Base-by-base conservation (phyloP, 2,888 invertebrate genomes). In the Latrodectus elegans region DNA sequence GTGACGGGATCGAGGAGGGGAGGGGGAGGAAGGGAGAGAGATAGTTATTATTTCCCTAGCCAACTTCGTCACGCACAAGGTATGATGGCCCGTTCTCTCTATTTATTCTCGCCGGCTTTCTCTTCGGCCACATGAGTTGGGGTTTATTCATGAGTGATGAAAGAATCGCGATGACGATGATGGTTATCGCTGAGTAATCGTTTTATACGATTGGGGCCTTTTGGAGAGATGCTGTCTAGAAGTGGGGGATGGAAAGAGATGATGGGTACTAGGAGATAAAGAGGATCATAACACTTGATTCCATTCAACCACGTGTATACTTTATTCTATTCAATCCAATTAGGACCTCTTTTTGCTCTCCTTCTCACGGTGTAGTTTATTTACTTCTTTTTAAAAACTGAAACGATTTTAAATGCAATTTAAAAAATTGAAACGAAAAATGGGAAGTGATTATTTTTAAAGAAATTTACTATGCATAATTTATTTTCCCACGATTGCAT, bases 111-210 rank as follows among this genome's bases (percentile, higher is more conserved):
- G n/a, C 17, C 12, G 17, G 22, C 53, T 71, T 65, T 71, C 70
- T 72, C 52, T 38, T 4, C 49, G n/a, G n/a, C 64, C 72, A 72
- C 73, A n/a, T 80, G 55, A 60, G 75, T 76, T 64, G 55, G 71
- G 73, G 53, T 81, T 80, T 52, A 60, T 71, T 55, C 68, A 55
- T 68, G 49, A 71, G 22, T 22, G 15, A 14, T 26, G 22, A 73
- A 52, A 80, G 26, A 80, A 22, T 52, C 15, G 70, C 53, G 72
- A 22, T 72, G 80, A 22, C 65, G 77, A 52, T 60, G 77, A 78
- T 73, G 68, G 84, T 64, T 71, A 86, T 81, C 80, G 64, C 71
- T 65, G 76, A 81, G 64, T 80, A 81, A 86, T 86, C 71, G 86
- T 49, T 81, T 86, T 76, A 70, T 68, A 49, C 68, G 17, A 26